Evolutionary conservation across 2,888 invertebrate genomes (phyloP).

Genomic region (Masnerella sp.): DNA sequence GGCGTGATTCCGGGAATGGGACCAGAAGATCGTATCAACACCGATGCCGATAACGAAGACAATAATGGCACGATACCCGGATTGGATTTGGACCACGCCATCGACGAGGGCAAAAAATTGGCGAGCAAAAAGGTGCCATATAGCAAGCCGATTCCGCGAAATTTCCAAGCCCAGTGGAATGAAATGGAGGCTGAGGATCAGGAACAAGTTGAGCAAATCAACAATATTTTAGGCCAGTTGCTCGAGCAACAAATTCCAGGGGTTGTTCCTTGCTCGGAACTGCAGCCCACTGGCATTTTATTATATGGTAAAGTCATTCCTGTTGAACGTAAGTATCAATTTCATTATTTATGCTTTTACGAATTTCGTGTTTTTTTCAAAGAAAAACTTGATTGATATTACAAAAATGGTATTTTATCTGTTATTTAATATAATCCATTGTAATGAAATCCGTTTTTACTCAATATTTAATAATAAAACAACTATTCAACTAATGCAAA

Average conservation of each 20-base stretch:
- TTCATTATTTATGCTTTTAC: no score
- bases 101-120: constrained; percentile 84
- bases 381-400: constrained; percentile 64
- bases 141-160: constrained; percentile 96
- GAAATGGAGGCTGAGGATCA: constrained; percentile 81
- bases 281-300: constrained; percentile 88
- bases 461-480: no score
- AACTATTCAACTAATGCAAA: no score
- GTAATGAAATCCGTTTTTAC: no score
- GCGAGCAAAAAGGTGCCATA: constrained; percentile 91
- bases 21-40: constrained; percentile 93
- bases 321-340: constrained; percentile 82
- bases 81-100: constrained; percentile 86
- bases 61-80: constrained; percentile 86
- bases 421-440: no score
- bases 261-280: constrained; percentile 86
- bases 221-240: constrained; percentile 85
- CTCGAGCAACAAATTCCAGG: constrained; percentile 87
- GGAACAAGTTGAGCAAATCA: constrained; percentile 78
- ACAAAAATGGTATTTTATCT: no score
- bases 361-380: background rate
- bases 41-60: constrained; percentile 75
- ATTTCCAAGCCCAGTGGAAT: constrained; percentile 98
- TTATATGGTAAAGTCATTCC: constrained; percentile 90
- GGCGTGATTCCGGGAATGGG: constrained; percentile 97